Base-by-base conservation (phyloP, 1,140 invertebrate species). In the Agrilus planipennis region DNA sequence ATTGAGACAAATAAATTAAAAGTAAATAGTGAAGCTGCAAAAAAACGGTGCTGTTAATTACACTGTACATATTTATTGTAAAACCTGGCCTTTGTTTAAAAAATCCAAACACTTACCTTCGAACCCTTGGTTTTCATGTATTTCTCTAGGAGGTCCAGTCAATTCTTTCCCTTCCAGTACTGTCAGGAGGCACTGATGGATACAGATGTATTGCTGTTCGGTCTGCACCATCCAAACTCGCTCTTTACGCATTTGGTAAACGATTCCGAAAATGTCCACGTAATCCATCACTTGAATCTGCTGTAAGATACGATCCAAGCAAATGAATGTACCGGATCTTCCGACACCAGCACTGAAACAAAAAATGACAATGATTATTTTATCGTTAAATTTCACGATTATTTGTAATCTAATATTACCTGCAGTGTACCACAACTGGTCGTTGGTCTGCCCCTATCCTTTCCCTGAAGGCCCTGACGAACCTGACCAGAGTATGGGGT, bases 191-290 rank as follows among this genome's bases (percentile, higher is more conserved):
- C 92, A 96, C 63, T 95, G 88, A 64, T 95, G 89, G 50, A 94
- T 91, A 61, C 89, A 95, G 55, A 94, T 93, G 58, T 94, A 95
- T 62, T 95, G 91, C 70, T 93, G 89, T 70, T 95, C 86, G 3
- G 86, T 89, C 66, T 90, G 86, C 18, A 98, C 93, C 93, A 98
- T 97, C 81, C 90, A 93, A 7, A 95, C 91, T 39, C 95, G 75
- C 63, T 98, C 90, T 62, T 87, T 86, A 29, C 95, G 75, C 91
- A 99, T 95, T 47, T 84, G 82, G 67, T 83, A 84, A 12, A 99
- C 94, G 52, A 95, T 93, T 46, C 89, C 89, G 63, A 95, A 99
- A 43, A 98, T 89, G 68, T 99, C 95, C 7, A 88, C 77, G 54
- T 82, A 78, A 58, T 89, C 83, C 2, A 75, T 77, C 40, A 79